phyloP scores from a whole-genome alignment of 2,888 invertebrate genomes.

The Ypsolopha scabrella region DNA sequence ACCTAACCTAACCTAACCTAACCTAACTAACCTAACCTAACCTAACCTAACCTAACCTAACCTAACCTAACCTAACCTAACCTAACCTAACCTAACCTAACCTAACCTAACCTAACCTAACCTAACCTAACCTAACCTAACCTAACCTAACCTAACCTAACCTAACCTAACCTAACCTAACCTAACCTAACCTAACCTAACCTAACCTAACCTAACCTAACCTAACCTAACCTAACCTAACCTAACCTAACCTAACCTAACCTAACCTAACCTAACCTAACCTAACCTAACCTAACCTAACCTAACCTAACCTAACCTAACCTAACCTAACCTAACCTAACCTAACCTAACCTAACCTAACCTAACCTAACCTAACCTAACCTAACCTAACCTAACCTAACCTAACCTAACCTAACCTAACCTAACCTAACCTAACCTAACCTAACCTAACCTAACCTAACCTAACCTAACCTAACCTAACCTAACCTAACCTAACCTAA shows the following conservation, averaged over 20 bases:
- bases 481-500: conserved; percentile 4
- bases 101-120: conserved; percentile 10
- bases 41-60: conserved; percentile 7
- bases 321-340: conserved; percentile 5
- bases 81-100: conserved; percentile 7
- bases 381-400: conserved; percentile 1
- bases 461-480: conserved; percentile 11
- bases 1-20: conserved; percentile 7
- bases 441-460: conserved; percentile 14
- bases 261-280: conserved; percentile 10
- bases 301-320: conserved; percentile 11
- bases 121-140: conserved; percentile 10
- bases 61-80: conserved; percentile 6
- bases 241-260: conserved; percentile 10
- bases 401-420: conserved; percentile 1
- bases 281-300: conserved; percentile 11
- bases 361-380: conserved; percentile 4
- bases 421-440: background rate
- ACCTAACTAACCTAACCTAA: conserved; percentile 7
- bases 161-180: conserved; percentile 10
- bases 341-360: conserved; percentile 9
- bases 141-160: conserved; percentile 10
- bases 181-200: conserved; percentile 10
- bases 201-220: conserved; percentile 10
- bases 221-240: conserved; percentile 10